These are phyloP conservation scores for Tolypeutes matacus DNA, from an alignment of 2,797 vertebrate genomes.

Conservation along the genomic window DNA sequence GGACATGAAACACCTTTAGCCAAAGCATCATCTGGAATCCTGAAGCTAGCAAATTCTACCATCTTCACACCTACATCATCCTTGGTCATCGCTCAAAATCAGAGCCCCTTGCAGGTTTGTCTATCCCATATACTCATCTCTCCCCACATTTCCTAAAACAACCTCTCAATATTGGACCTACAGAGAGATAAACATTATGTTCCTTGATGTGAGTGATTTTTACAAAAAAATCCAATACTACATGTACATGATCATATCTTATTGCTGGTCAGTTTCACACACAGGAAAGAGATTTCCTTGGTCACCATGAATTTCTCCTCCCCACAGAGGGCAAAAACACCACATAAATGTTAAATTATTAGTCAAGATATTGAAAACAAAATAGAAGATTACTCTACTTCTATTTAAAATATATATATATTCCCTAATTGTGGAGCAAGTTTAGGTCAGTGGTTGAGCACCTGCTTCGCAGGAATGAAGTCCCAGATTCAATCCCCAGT, in stretches of 20 bases:
- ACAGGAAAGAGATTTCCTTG: constrained; percentile 22
- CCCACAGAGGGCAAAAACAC: constrained; percentile 15
- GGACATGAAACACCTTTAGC: neutral
- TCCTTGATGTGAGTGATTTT: neutral
- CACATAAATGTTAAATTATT: constrained; percentile 40
- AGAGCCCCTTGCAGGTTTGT: neutral
- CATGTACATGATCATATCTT: neutral
- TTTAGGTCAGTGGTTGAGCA: no score
- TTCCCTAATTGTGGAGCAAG: neutral
- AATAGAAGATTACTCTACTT: constrained; percentile 32
- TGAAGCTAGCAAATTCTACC: neutral
- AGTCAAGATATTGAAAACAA: constrained; percentile 23
- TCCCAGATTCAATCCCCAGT: no score
- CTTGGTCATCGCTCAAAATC: neutral
- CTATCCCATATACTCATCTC: neutral
- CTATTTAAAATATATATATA: no score
- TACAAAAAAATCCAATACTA: constrained; percentile 5
- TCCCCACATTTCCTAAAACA: neutral
- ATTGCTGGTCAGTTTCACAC: constrained; percentile 35
- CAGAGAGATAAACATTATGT: neutral
- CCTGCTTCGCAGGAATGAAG: no score
- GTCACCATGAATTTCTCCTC: neutral
- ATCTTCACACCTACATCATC: neutral
- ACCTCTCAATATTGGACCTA: neutral
- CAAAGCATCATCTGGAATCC: neutral